Evolutionary conservation across 1,140 invertebrate genomes (phyloP).

Genomic region (Ostrea edulis): DNA sequence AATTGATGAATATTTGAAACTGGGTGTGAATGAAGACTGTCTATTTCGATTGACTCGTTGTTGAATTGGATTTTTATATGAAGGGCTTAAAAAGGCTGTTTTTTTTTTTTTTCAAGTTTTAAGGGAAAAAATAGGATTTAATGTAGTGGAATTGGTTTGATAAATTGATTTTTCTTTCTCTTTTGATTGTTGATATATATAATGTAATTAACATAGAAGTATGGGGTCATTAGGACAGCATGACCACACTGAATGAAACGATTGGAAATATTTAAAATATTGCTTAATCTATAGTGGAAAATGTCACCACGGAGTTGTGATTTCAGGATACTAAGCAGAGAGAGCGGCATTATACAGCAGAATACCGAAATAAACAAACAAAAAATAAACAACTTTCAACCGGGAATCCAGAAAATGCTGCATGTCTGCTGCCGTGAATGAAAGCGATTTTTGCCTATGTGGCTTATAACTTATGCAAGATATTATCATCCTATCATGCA

Average conservation of each 20-base stretch:
- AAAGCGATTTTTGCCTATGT: neutral
- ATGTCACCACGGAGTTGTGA: too few relatives aligned
- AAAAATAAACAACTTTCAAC: neutral
- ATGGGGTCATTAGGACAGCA: too few relatives aligned
- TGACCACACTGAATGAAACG: too few relatives aligned
- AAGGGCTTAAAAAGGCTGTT: neutral
- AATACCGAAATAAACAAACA: neutral
- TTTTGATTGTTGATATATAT: too few relatives aligned
- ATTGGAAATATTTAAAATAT: too few relatives aligned
- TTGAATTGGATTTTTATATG: neutral
- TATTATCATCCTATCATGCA: conserved; percentile 19
- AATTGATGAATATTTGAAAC: conserved; percentile 3
- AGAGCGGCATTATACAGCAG: neutral
- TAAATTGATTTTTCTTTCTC: too few relatives aligned
- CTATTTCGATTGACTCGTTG: neutral
- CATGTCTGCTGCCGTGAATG: neutral
- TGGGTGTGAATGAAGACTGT: neutral
- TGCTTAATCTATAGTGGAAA: too few relatives aligned
- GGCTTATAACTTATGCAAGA: conserved; percentile 22
- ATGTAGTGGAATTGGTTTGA: neutral
- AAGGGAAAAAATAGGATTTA: neutral
- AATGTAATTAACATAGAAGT: too few relatives aligned
- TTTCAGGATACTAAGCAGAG: too few relatives aligned
- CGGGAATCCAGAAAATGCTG: neutral
- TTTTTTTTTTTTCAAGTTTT: neutral